Base-by-base conservation (phyloP, 2,888 invertebrate genomes). In the Pheosia tremula region DNA sequence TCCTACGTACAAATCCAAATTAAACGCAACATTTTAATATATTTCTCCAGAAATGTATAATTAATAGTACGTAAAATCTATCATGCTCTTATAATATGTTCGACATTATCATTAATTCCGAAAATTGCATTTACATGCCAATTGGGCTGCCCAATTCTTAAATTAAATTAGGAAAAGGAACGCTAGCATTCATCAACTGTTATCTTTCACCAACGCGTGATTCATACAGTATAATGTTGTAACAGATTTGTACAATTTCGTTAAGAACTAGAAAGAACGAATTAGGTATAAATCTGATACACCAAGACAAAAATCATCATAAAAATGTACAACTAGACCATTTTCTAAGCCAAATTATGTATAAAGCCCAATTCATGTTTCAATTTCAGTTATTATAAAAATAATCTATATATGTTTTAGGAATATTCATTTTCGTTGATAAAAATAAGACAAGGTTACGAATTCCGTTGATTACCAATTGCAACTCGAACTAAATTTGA, bases 21-120 rank as follows among this genome's bases (percentile, higher is more conserved):
- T 84, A 86, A 82, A 85, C 75, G 82, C 85, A 89, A 90, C 89
- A 88, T 83, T 86, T 86, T 75, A 82, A 85, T 86, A 88, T 85
- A 86, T 87, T 86, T 84, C 79, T 83, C 80, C 82, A 82, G 82
- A 85, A 82, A 79, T 78, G 77, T 82, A 81, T 82, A 81, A 78
- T 70, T 75, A 45, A 9, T 56, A 66, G 64, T 68, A 74, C 85
- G 82, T 85, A 84, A 84, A 84, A 84, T 84, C 82, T 87, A 89
- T 84, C 83, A 86, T 87, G 87, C 84, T 79, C 82, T 84, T 85
- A 87, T 74, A 82, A 80, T 85, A 84, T 85, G 83, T 79, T 85
- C 80, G 82, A 86, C 82, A 83, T 81, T 84, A 82, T 72, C 74
- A 82, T 83, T 85, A 83, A 81, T 83, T 85, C 83, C 80, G 77